These are phyloP conservation scores for Eupeodes luniger DNA, from an alignment of 2,888 invertebrate species.

Conservation along the genomic window DNA sequence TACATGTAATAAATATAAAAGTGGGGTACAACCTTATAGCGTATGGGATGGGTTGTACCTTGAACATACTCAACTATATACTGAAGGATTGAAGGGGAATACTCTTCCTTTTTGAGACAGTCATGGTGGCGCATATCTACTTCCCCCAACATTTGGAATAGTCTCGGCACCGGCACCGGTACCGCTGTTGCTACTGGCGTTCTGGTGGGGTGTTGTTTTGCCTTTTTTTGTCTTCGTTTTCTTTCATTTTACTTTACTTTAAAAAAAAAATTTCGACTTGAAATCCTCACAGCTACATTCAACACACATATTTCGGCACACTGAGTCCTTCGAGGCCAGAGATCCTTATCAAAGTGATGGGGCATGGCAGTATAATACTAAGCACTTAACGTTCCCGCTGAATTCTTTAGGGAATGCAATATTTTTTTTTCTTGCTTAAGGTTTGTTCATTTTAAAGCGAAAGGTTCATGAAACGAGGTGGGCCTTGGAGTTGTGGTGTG, in stretches of 20 bases:
- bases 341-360: slow-evolving; percentile 71
- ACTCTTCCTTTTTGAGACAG: slow-evolving; percentile 41
- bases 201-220: slow-evolving; percentile 22
- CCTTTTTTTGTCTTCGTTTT: slow-evolving; percentile 30
- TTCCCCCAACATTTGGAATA: not conserved
- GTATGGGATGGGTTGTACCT: not conserved
- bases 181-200: slow-evolving; percentile 17
- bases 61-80: slow-evolving; percentile 30
- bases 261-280: slow-evolving; percentile 46
- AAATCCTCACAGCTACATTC: slow-evolving; percentile 41
- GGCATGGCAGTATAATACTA: slow-evolving; percentile 68
- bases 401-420: slow-evolving; percentile 67
- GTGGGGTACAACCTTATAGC: slow-evolving; percentile 65
- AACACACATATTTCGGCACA: slow-evolving; percentile 48
- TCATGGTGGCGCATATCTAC: slow-evolving; percentile 10
- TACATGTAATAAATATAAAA: slow-evolving; percentile 78
- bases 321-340: slow-evolving; percentile 58
- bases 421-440: slow-evolving; percentile 38
- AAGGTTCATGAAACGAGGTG: slow-evolving; percentile 13
- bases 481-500: slow-evolving; percentile 54
- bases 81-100: slow-evolving; percentile 69
- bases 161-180: not conserved
- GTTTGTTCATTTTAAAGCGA: slow-evolving; percentile 33
- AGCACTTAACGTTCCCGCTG: slow-evolving; percentile 74
- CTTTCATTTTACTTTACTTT: slow-evolving; percentile 18